Conservation (phyloP, 2,113 vertebrate genomes). For the Chaetodon auriga region DNA sequence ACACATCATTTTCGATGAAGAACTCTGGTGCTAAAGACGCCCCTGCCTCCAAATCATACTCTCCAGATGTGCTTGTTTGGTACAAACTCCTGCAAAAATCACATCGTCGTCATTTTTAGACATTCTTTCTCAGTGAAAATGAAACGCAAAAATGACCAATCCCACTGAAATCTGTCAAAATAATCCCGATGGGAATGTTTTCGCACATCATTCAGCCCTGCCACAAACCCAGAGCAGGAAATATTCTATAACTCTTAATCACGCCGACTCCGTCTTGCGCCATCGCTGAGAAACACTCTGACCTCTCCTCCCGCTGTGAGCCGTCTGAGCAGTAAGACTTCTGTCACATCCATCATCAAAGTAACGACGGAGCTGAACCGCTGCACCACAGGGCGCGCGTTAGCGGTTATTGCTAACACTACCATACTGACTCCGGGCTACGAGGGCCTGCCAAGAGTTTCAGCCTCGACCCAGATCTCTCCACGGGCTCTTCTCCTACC, state of each 20-base stretch:
- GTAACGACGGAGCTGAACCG: conserved; percentile 50
- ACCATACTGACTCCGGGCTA: conserved; percentile 50
- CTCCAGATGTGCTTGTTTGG: no score
- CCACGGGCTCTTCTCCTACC: conserved; percentile 52
- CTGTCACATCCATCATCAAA: conserved; percentile 63
- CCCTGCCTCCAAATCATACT: no score
- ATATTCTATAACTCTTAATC: neutral
- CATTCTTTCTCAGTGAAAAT: no score
- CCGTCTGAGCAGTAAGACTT: conserved; percentile 35
- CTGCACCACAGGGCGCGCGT: conserved; percentile 63
- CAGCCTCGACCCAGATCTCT: conserved; percentile 51
- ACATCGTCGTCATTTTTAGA: no score
- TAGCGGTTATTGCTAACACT: conserved; percentile 65
- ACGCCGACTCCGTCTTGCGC: neutral
- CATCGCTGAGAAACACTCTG: conserved; percentile 1
- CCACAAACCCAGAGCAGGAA: neutral
- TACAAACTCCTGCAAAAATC: no score
- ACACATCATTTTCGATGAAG: no score
- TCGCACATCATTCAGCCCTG: no score
- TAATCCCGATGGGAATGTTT: no score
- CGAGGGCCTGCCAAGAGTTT: conserved; percentile 58
- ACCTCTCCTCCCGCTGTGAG: conserved; percentile 19
- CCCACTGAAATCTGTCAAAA: no score
- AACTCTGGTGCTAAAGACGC: no score
- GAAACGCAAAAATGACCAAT: no score